A percentile compares a stretch with the other conserved stretches of the same genome.
These are phyloP conservation scores for Echeneis naucrates DNA, from an alignment of 2,797 vertebrate genomes.

Conservation along the genomic window DNA sequence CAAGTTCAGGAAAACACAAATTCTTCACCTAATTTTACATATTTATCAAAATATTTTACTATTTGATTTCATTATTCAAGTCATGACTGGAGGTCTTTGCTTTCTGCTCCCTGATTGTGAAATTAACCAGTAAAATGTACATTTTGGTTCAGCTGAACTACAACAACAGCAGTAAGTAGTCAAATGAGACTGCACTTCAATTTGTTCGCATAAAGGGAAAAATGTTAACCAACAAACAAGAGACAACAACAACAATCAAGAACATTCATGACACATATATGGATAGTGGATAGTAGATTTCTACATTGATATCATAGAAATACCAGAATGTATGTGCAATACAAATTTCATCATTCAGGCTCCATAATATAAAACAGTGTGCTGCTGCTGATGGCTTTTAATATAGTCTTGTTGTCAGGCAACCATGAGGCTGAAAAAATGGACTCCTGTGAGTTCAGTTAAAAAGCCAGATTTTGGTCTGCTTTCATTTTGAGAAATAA, in stretches of 20 bases:
- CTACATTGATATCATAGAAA: conserved; percentile 15
- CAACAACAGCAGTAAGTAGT: conserved; percentile 16
- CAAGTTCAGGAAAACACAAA: conserved; percentile 27
- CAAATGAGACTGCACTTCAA: conserved; percentile 6
- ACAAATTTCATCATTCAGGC: conserved; percentile 29
- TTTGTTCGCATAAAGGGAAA: conserved; percentile 25
- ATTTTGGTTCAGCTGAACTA: neutral
- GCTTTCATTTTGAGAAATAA: conserved; percentile 76
- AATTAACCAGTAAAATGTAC: neutral
- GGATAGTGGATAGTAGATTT: too few relatives aligned
- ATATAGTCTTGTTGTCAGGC: conserved; percentile 51
- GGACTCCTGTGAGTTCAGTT: conserved; percentile 57
- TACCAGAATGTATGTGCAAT: conserved; percentile 29
- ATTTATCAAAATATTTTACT: neutral
- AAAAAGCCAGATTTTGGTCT: conserved; percentile 75
- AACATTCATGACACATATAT: neutral
- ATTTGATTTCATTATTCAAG: too few relatives aligned
- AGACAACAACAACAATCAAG: too few relatives aligned
- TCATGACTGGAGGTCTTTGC: neutral
- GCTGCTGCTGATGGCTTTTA: conserved; percentile 51
- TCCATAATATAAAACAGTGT: conserved; percentile 42
- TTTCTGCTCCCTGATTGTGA: neutral
- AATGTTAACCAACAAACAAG: conserved; percentile 23
- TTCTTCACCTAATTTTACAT: neutral
- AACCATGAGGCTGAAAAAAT: conserved; percentile 56